Base-by-base conservation (phyloP, 1,140 invertebrate genomes). In the Teleopsis dalmanni region DNA sequence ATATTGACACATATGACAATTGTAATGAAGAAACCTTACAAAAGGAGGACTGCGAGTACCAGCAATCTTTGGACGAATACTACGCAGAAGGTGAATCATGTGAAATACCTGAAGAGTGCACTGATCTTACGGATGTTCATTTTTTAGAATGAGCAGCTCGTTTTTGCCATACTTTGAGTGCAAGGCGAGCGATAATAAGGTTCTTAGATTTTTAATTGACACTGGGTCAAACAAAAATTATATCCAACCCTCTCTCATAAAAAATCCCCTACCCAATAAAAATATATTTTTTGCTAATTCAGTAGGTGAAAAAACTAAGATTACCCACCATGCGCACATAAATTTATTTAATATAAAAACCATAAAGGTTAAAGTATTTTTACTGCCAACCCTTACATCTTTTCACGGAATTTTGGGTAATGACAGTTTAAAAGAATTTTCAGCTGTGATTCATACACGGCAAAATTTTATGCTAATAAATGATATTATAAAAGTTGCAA, bases 111-210 rank as follows among this genome's bases (percentile, higher is more conserved):
- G n/a, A n/a, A n/a, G n/a, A n/a, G n/a, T n/a, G n/a, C n/a, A n/a
- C n/a, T n/a, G n/a, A n/a, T n/a, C n/a, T n/a, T n/a, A n/a, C 43
- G 10, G 29, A 36, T 7, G 33, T 37, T 8, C 18, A 37, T 37
- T 54, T 54, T 51, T 54, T 54, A 54, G 53, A 42, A 7, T 51
- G 48, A 47, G 16, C 8, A 16, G 18, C 21, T 54, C 49, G 26
- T 54, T 49, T 11, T 23, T 54, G 8, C 53, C 53, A 2, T 54
- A 51, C 23, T 22, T 51, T 9, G 31, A 51, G 21, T 33, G 18
- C 16, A 36, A 4, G 4, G 34, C 40, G 36, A 46, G 27, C 29
- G 26, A 36, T 33, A 48, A 48, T 8, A 29, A 42, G 18, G 33
- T 16, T 4, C 16, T 53, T 13, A 46, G 50, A 34, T 40, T 53